These are phyloP conservation scores for Drosophila pallidifrons DNA, from an alignment of 1,140 invertebrate species.

Conservation along the genomic window DNA sequence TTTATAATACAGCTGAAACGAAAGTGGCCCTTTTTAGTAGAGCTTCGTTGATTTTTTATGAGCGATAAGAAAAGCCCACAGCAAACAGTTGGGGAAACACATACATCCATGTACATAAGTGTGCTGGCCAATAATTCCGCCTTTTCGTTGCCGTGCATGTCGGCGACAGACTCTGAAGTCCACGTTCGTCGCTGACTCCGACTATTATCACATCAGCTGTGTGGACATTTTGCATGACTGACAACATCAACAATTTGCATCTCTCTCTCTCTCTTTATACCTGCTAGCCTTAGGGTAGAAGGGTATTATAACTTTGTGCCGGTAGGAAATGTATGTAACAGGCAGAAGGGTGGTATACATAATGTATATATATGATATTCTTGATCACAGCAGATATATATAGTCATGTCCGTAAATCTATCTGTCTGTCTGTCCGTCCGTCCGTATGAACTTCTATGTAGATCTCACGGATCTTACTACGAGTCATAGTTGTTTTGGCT, in stretches of 20 bases:
- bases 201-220: constrained; percentile 37
- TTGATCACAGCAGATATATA: too few species aligned
- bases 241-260: background rate
- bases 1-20: constrained; percentile 58
- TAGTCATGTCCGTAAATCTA: too few species aligned
- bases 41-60: constrained; percentile 32
- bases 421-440: too few species aligned
- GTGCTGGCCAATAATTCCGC: constrained; percentile 32
- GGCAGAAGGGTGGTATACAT: too few species aligned
- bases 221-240: constrained; percentile 11
- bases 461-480: too few species aligned
- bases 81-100: background rate
- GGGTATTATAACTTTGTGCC: too few species aligned
- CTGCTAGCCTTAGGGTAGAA: background rate
- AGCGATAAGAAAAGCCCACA: constrained; percentile 35
- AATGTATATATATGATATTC: too few species aligned
- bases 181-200: background rate
- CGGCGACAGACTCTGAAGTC: constrained; percentile 7
- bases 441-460: too few species aligned
- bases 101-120: too few species aligned
- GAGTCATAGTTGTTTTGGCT: too few species aligned
- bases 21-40: constrained; percentile 55
- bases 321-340: too few species aligned
- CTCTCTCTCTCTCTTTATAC: background rate
- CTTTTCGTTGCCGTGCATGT: background rate